Evolutionary conservation across 1,140 invertebrate species (phyloP).

Genomic region (Holcopasites calliopsidis): DNA sequence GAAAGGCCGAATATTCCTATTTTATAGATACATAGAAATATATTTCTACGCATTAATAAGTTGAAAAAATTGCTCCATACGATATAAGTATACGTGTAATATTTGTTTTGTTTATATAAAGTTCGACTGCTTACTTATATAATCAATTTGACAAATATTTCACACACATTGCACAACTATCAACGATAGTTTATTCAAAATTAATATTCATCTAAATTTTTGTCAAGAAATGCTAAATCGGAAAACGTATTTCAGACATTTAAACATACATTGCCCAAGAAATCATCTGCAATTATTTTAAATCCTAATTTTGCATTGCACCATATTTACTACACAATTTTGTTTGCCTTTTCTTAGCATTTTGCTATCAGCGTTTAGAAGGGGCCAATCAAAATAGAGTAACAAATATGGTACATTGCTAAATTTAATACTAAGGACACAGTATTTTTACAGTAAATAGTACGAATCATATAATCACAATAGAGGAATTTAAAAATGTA

Average conservation of each 20-base stretch:
- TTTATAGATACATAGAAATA: background rate
- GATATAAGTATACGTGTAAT: background rate
- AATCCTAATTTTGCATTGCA: slow-evolving; percentile 9
- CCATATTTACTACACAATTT: slow-evolving; percentile 24
- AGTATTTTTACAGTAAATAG: slow-evolving; percentile 1
- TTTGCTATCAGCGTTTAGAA: background rate
- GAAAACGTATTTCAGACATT: background rate
- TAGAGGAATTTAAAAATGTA: background rate
- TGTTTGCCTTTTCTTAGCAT: background rate
- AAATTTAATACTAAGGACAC: background rate
- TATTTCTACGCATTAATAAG: background rate
- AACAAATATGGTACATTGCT: slow-evolving; percentile 19
- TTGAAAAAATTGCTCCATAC: background rate
- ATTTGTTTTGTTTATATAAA: background rate
- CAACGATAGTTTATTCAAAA: background rate
- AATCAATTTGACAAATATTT: background rate
- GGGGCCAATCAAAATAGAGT: background rate
- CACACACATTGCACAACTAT: background rate
- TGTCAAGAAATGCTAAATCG: background rate
- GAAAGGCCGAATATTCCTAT: background rate
- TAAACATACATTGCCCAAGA: background rate
- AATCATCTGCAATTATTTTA: background rate
- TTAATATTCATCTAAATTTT: too few relatives aligned
- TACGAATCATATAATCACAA: background rate
- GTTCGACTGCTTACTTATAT: too few relatives aligned